phyloP scores from a whole-genome alignment of 2,888 invertebrate genomes.

The Baronia brevicornis region DNA sequence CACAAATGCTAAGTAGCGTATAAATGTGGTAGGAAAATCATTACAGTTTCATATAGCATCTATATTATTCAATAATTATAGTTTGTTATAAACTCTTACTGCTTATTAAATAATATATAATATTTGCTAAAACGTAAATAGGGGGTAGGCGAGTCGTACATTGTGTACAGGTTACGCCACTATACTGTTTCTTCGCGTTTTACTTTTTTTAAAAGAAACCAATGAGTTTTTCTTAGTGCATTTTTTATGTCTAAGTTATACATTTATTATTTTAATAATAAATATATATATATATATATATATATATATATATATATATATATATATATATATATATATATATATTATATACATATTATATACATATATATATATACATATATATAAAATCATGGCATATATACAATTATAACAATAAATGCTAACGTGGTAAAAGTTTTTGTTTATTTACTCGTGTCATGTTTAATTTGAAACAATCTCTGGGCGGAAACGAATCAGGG shows the following conservation, averaged over 20 bases:
- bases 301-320: too few species aligned
- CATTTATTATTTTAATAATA: too few species aligned
- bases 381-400: neutral
- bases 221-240: neutral
- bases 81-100: too few species aligned
- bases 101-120: too few species aligned
- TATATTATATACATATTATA: too few species aligned
- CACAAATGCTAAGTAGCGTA: slow-evolving; percentile 7
- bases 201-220: neutral
- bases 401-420: neutral
- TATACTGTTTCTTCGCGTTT: too few species aligned
- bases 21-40: slow-evolving; percentile 1
- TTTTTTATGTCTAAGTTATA: slow-evolving; percentile 3
- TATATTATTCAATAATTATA: slow-evolving; percentile 15
- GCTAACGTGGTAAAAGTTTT: slow-evolving; percentile 5
- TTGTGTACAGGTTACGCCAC: too few species aligned
- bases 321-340: too few species aligned
- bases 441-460: slow-evolving; percentile 45
- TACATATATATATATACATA: too few species aligned
- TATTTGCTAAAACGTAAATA: too few species aligned
- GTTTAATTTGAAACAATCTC: slow-evolving; percentile 60
- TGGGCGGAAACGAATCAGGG: slow-evolving; percentile 33
- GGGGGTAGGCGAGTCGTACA: too few species aligned
- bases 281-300: too few species aligned
- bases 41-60: slow-evolving; percentile 8